Conservation (phyloP, 2,113 vertebrate species). For the Terrapene triunguis region DNA sequence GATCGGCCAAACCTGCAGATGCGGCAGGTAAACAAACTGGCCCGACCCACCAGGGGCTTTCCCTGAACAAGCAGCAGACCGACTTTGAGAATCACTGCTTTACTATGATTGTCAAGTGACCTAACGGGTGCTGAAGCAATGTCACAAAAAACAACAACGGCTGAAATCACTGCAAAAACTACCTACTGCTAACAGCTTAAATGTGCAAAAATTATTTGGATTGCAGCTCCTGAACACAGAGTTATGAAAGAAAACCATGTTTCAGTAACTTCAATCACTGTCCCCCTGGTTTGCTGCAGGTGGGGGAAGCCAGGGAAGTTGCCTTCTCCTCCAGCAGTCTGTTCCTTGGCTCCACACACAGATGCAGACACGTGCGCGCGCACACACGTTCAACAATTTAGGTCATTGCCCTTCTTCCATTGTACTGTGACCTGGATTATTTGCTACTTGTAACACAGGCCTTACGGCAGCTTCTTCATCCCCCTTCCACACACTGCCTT, state of each 20-base stretch:
- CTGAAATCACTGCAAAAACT: not conserved
- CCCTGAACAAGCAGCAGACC: too few species aligned
- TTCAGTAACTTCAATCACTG: not conserved
- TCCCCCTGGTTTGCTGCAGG: not conserved
- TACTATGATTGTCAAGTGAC: accelerated
- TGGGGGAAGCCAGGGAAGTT: not conserved
- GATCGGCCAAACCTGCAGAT: too few species aligned
- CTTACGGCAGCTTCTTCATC: accelerated
- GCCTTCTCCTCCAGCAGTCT: not conserved
- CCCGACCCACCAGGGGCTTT: too few species aligned
- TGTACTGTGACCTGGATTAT: not conserved
- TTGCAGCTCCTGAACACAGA: not conserved
- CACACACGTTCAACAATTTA: not conserved
- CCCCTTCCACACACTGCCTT: conserved; percentile 27
- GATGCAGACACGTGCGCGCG: too few species aligned
- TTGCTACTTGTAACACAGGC: not conserved
- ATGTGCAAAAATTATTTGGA: not conserved
- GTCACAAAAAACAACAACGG: conserved; percentile 21
- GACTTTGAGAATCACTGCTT: not conserved
- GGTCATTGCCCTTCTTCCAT: accelerated
- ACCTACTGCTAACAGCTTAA: not conserved
- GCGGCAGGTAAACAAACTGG: too few species aligned
- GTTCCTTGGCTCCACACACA: not conserved
- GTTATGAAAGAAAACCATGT: not conserved
- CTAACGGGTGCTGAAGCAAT: conserved; percentile 11